These are phyloP conservation scores for Narcine bancroftii DNA, from an alignment of 2,113 vertebrate genomes.

Conservation along the genomic window DNA sequence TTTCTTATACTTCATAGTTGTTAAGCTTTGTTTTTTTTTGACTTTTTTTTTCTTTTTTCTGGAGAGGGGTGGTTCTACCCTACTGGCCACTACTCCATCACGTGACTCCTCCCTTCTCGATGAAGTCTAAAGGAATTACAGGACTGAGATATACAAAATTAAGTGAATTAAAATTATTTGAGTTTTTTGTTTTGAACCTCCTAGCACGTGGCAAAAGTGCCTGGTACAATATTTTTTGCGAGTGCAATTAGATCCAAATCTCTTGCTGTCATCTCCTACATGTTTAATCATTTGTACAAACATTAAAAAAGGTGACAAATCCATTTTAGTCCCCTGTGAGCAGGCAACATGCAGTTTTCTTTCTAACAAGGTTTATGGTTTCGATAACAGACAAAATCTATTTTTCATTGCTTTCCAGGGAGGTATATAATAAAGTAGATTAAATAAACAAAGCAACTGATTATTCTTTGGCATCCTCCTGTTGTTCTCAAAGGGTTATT, in stretches of 20 bases:
- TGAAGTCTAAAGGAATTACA: neutral
- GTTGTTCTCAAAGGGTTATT: neutral
- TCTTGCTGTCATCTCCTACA: neutral
- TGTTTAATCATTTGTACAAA: conserved; percentile 11
- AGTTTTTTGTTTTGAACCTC: neutral
- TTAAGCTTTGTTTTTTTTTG: no score
- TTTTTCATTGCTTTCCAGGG: neutral
- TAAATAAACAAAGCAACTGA: neutral
- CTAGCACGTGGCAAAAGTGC: neutral
- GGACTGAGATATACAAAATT: neutral
- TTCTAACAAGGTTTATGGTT: neutral
- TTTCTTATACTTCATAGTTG: no score
- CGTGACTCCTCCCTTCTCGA: no score
- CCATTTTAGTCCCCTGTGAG: neutral
- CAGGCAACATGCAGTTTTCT: neutral
- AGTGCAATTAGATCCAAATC: neutral
- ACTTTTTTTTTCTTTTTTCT: no score
- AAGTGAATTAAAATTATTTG: neutral
- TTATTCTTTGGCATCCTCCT: neutral
- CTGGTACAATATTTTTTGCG: neutral
- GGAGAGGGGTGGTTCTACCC: no score
- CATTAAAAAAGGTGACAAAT: neutral
- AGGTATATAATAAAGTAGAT: neutral
- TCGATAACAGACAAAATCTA: neutral
- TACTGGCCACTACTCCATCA: no score